Base-by-base conservation (phyloP, 2,797 vertebrate species). In the Aldrovandia affinis region DNA sequence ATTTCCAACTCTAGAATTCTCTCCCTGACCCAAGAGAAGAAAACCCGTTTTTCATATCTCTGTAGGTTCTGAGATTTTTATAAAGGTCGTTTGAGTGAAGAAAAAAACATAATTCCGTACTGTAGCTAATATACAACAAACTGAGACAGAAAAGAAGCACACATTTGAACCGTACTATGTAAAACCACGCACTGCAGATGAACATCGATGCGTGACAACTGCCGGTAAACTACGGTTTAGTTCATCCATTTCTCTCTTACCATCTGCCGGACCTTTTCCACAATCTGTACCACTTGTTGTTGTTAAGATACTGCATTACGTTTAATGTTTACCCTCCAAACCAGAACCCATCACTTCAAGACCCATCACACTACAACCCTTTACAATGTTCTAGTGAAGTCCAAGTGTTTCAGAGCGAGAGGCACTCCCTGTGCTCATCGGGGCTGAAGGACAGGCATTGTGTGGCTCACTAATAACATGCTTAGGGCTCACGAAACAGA, bases 401-500 rank as follows among this genome's bases (percentile, higher is more conserved):
- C 42, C 39, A 28, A 47, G 77, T 39, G 28, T 80, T 57, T 39
- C 54, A 20, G 28, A 80, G 59, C 18, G 44, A 68, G 33, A 54
- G 39, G 42, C 6, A 36, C n/a, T 70, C 25, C 39, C 25, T 73
- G 42, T 57, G 59, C 65, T 9, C 78, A 28, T 39, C 47, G 4
- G 61, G 25, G 42, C 81, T 82, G 83, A 83, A 83, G 87, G 81
- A 14, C 80, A 75, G 33, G 28, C n/a, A 86, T 10, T 42, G 82
- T 36, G 22, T 36, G 68, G 81, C 81, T 85, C 54, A 83, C 39
- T 81, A 82, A 57, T 83, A 52, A 82, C 80, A 84, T 39, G 81
- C 85, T 86, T 81, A 86, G 50, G 77, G 81, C 78, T 90, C 83
- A 84, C 84, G 83, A 85, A 70, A 73, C 50, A 87, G 87, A 87